Base-by-base conservation (phyloP, 1,140 invertebrate genomes). In the Leptopilina clavipes region DNA sequence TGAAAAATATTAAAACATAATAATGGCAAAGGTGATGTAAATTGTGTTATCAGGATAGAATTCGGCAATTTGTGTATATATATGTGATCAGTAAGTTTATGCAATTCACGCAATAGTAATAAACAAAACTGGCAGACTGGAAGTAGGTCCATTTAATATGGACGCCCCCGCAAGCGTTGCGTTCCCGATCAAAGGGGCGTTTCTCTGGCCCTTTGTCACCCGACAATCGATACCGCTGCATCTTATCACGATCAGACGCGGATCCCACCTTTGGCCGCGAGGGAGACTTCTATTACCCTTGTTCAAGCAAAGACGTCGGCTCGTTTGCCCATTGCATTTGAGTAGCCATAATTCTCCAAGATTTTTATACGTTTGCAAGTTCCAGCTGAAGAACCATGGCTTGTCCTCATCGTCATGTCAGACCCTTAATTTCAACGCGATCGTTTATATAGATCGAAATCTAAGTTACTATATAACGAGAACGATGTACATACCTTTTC, bases 171-270 rank as follows among this genome's bases (percentile, higher is more conserved):
- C 84, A 81, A 87, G 86, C 84, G 82, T 79, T 73, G 82, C 37
- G 37, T 85, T 84, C 83, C 71, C 71, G 82, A 88, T 86, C 84
- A 77, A 81, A 71, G 76, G 82, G 87, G 87, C 86, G 86, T 88
- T 83, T 75, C 86, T 76, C 75, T 81, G 83, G 82, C 86, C 84
- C 86, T 88, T 88, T 89, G 87, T 89, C 86, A 89, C 87, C 86
- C 83, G 83, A 85, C 83, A 84, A 88, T 86, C 59, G 59, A 80
- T 81, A 85, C 80, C 86, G 84, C 84, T 82, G 81, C 81, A 83
- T 87, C 85, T 88, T 88, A 88, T 88, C 86, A 84, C 82, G 81
- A 87, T 86, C 83, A 76, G 74, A 82, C 31, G 6, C 25, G 74
- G 59, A 65, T 65, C 59, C 74, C 74, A 74, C 73, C 59, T 74